Percentiles rank a stretch among this genome's conserved stretches.
Evolutionary conservation across 2,888 invertebrate species (phyloP).

Genomic region (Rhogogaster chlorosoma): DNA sequence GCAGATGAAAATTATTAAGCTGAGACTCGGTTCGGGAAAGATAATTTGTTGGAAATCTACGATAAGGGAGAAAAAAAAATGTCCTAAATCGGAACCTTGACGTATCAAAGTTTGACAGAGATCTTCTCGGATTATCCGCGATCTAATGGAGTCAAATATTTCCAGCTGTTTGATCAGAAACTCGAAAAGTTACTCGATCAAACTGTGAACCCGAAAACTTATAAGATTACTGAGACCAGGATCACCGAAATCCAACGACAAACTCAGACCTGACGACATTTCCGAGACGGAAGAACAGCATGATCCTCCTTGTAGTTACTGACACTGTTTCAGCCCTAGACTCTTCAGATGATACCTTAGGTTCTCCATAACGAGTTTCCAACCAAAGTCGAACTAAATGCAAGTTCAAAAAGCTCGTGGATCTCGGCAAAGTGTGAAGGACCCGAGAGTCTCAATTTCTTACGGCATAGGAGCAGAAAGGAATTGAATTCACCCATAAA

Average conservation of each 20-base stretch:
- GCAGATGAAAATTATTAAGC: neutral
- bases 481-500: neutral
- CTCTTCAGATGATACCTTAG: neutral
- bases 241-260: slow-evolving; percentile 7
- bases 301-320: neutral
- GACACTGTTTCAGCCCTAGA: neutral
- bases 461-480: neutral
- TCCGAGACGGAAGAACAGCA: neutral
- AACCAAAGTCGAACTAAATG: neutral
- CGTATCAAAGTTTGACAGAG: slow-evolving; percentile 4
- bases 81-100: neutral
- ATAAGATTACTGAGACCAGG: slow-evolving; percentile 33
- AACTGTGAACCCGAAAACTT: slow-evolving; percentile 29
- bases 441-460: neutral
- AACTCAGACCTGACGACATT: slow-evolving; percentile 29
- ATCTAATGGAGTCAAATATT: slow-evolving; percentile 24
- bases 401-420: slow-evolving; percentile 2
- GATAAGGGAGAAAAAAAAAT: neutral
- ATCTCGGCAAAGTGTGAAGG: neutral
- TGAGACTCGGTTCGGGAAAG: neutral
- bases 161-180: slow-evolving; percentile 46
- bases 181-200: slow-evolving; percentile 37
- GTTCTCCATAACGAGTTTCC: neutral
- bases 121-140: slow-evolving; percentile 43
- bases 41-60: neutral